Percentiles rank a stretch among this genome's conserved stretches.
These are phyloP conservation scores for Silurus aristotelis DNA, from an alignment of 2,797 vertebrate species.

Conservation along the genomic window DNA sequence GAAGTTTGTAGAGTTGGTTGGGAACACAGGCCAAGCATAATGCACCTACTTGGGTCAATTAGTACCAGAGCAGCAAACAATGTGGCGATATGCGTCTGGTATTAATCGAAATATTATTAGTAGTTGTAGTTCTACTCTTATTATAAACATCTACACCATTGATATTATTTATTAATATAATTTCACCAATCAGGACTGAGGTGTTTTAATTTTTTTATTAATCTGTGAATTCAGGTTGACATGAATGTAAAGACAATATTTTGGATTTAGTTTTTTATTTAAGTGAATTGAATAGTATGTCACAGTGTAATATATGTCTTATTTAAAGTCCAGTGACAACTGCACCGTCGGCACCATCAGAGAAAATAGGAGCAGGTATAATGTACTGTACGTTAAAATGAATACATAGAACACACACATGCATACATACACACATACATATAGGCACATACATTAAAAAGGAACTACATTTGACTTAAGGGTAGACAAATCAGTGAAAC, in stretches of 20 bases:
- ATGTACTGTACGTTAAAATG: constrained; percentile 71
- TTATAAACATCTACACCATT: constrained; percentile 70
- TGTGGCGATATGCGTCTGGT: constrained; percentile 67
- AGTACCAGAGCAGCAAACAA: constrained; percentile 66
- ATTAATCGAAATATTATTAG: constrained; percentile 62
- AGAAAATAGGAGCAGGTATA: constrained; percentile 64
- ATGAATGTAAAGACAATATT: constrained; percentile 85
- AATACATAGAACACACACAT: constrained; percentile 53
- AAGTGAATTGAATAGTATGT: constrained; percentile 78
- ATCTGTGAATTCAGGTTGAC: constrained; percentile 86
- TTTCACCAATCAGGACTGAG: constrained; percentile 72
- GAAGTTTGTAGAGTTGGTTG: constrained; percentile 47
- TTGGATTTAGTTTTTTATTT: constrained; percentile 78
- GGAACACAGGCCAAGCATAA: constrained; percentile 47
- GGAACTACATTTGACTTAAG: constrained; percentile 65
- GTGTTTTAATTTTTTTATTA: constrained; percentile 65
- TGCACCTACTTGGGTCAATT: constrained; percentile 57
- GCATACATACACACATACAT: constrained; percentile 42
- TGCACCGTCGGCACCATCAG: constrained; percentile 66
- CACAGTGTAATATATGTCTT: constrained; percentile 85
- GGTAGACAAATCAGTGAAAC: constrained; percentile 63
- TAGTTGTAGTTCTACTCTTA: constrained; percentile 65
- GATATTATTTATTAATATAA: constrained; percentile 80
- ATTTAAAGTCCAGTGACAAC: constrained; percentile 78
- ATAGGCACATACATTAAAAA: constrained; percentile 59